phyloP scores from a whole-genome alignment of 2,113 vertebrate species.

The Zootoca vivipara region DNA sequence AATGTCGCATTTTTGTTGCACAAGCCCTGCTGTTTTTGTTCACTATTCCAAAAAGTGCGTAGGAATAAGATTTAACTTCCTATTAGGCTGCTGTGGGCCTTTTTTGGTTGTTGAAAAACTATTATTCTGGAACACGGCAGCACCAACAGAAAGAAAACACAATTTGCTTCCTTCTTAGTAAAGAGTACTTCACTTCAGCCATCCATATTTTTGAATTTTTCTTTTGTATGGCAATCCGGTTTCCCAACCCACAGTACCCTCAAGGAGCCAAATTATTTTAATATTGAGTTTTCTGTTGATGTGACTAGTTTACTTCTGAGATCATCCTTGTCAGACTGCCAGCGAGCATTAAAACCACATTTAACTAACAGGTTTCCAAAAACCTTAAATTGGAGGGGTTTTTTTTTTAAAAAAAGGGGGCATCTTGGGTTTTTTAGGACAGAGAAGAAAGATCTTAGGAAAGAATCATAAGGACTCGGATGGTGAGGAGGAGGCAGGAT shows the following conservation, averaged over 20 bases:
- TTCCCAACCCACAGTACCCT: not conserved
- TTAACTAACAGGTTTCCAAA: not conserved
- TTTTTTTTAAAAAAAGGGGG: not conserved
- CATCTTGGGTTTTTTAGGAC: not conserved
- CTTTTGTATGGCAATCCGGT: not conserved
- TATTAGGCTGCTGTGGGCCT: not conserved
- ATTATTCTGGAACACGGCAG: not conserved
- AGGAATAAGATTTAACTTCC: not conserved
- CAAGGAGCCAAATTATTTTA: not conserved
- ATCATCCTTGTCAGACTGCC: not conserved
- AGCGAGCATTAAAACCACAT: not conserved
- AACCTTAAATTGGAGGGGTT: not conserved
- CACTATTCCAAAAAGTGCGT: not conserved
- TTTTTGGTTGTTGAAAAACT: not conserved
- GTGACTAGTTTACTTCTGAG: not conserved
- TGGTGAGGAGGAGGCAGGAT: too few relatives aligned
- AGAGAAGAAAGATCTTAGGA: not conserved
- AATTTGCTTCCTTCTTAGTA: not conserved
- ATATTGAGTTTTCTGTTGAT: slow-evolving; percentile 24
- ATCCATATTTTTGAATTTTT: slow-evolving; percentile 23
- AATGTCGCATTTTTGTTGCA: slow-evolving; percentile 4
- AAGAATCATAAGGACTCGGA: not conserved
- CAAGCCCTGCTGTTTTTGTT: not conserved
- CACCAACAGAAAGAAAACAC: not conserved
- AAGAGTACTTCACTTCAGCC: not conserved